These are phyloP conservation scores for Ips typographus DNA, from an alignment of 1,140 invertebrate species.

Conservation along the genomic window DNA sequence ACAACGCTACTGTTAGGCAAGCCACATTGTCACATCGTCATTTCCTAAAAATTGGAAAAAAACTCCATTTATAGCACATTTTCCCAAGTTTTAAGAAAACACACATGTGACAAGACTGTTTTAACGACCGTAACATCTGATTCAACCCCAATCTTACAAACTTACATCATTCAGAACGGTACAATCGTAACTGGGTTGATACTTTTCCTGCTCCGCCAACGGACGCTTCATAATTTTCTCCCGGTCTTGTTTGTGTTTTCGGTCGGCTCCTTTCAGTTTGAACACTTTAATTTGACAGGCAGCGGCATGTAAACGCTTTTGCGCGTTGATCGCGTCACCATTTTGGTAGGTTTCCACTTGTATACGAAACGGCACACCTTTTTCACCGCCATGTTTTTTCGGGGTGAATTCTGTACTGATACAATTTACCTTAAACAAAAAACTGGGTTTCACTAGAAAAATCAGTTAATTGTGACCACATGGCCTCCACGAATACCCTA, in stretches of 20 bases:
- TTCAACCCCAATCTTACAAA: too few relatives aligned
- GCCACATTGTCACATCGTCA: too few relatives aligned
- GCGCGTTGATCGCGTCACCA: constrained; percentile 50
- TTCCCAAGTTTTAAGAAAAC: too few relatives aligned
- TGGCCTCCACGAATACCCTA: too few relatives aligned
- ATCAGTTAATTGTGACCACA: too few relatives aligned
- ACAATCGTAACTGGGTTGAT: constrained; percentile 93
- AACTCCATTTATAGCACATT: too few relatives aligned
- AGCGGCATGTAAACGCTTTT: constrained; percentile 77
- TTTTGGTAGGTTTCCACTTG: constrained; percentile 85
- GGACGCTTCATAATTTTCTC: constrained; percentile 91
- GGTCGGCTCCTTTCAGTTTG: constrained; percentile 92
- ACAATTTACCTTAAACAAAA: constrained; percentile 78
- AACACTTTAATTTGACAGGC: constrained; percentile 95
- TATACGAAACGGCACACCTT: constrained; percentile 94
- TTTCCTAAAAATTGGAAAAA: too few relatives aligned
- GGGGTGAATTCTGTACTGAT: constrained; percentile 98
- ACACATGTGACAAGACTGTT: too few relatives aligned
- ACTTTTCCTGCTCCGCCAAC: constrained; percentile 86
- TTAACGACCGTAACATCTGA: too few relatives aligned
- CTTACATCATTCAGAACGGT: constrained; percentile 87
- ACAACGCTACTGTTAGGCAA: too few relatives aligned
- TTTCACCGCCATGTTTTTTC: constrained; percentile 97
- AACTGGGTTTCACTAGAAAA: too few relatives aligned
- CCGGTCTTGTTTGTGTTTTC: constrained; percentile 96